Percentiles rank a stretch among this genome's conserved stretches.
Conservation (phyloP, 2,113 vertebrate genomes). For the Bothrops jararaca region DNA sequence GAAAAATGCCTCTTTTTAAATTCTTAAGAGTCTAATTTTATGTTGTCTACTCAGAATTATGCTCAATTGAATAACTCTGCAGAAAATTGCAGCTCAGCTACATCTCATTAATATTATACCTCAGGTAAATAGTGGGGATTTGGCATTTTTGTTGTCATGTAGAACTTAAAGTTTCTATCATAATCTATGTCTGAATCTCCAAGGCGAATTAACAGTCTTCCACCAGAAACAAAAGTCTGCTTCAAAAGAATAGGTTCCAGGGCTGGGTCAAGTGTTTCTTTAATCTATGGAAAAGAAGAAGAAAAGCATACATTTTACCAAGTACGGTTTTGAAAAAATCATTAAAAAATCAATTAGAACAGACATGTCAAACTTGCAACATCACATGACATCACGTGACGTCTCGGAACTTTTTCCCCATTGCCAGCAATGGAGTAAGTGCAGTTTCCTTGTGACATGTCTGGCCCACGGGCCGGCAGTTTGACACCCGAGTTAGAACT, state of each 20-base stretch:
- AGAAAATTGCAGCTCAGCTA: not conserved
- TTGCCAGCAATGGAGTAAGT: too few species aligned
- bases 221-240: constrained; percentile 79
- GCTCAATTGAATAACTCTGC: not conserved
- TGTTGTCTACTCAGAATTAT: not conserved
- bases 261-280: constrained; percentile 79
- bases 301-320: not conserved
- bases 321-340: not conserved
- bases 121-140: constrained; percentile 90
- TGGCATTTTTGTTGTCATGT: constrained; percentile 88
- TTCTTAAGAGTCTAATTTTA: not conserved
- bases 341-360: not conserved
- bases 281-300: constrained; percentile 70
- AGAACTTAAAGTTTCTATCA: constrained; percentile 83
- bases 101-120: constrained; percentile 58
- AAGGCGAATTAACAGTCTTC: constrained; percentile 78
- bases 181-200: constrained; percentile 87
- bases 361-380: too few species aligned
- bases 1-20: not conserved
- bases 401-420: too few species aligned
- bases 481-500: too few species aligned
- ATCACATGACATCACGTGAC: too few species aligned
- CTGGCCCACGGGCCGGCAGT: too few species aligned
- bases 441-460: too few species aligned
- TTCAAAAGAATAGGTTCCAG: constrained; percentile 84